Base-by-base conservation (phyloP, 2,888 invertebrate species). In the Leptinotarsa peninsularis region DNA sequence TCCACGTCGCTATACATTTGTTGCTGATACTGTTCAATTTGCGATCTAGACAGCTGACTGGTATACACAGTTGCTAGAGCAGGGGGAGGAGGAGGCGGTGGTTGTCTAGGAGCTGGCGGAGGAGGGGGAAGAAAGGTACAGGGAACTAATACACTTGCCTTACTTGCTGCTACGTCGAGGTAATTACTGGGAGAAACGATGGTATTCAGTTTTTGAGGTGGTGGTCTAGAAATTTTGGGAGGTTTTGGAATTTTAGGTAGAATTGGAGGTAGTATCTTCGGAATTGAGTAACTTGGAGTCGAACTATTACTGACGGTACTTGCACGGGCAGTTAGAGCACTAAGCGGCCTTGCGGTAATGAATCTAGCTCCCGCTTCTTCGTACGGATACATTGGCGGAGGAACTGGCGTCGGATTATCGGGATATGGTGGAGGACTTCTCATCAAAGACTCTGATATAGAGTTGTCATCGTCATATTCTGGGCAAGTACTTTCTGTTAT, bases 1-100 rank as follows among this genome's bases (percentile, higher is more conserved):
- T 97, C 96, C 4, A 96, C 95, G 85, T 97, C 96, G 77, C 96
- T 96, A 84, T 95, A 96, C 74, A 97, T 90, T 85, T 96, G 96
- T 84, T 96, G 95, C 83, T 96, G 95, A 84, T 96, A 97, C 84
- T 95, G 94, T 79, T 96, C 95, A 77, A 96, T 93, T 85, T 96
- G 96, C 33, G 93, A 93, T 21, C 93, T 89, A 0, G 93, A 93
- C 63, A 94, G 88, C 82, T 94, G 93, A 81, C 91, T 92, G 52
- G 93, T 91, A 82, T 93, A 93, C 1, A 93, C 92, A 0, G 94
- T 94, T 0, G 95, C 94, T 4, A 94, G 89, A 60, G 93, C 92
- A 0, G 93, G 92, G 14, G 91, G 90, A 14, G 92, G 93, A 14
- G 92, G 93, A 1, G 93, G 92, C 67, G 90, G 89, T 74, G 91